Evolutionary conservation across 1,140 invertebrate genomes (phyloP), one percentile per base, ranked within the genome.

Genomic region (Neocloeon triangulifer): DNA sequence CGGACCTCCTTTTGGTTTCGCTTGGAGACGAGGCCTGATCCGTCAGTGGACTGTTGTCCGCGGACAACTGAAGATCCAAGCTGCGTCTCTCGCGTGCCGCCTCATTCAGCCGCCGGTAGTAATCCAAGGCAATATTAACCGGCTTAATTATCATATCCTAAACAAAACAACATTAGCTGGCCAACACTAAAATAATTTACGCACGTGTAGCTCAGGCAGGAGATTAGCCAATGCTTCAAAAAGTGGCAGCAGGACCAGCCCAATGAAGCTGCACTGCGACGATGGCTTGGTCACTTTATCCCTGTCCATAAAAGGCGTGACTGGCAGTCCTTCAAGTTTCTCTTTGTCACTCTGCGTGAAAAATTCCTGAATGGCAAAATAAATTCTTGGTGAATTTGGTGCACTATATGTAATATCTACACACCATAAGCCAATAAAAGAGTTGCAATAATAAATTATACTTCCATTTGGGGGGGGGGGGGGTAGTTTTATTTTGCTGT

Each of bases 221-320:
- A 77, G 56, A 41, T 75, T 66, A 6, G 69, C 73, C 10, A 81
- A 55, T 1, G 69, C 64, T 50, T 80, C 73, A 46, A 80, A 80
- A 2, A 81, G 56, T 2, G 80, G 80, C 33, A 85, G 52, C 1
- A 85, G 57, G 19, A 84, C 78, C 41, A 80, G 63, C 13, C 78
- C 77, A 41, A 85, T 85, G 52, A 85, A 85, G 32, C 74, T 73
- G 46, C 77, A 75, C 48, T 85, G 80, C 1, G 78, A 80, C 17
- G 75, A 74, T 3, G 76, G 73, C 52, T 84, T 84, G 22, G 76
- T 81, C 9, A 85, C 75, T 55, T 81, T 82, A 36, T 84, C 77
- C n/a, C 78, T 61, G 47, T 85, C 80, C 80, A 85, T 85, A 45
- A 84, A 85, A 1, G 79, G 78, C 5, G 79, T 80, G 1, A 84